Evolutionary conservation across 2,888 invertebrate species (phyloP), one percentile per base, ranked within the genome.

Genomic region (Bimastos eiseni): DNA sequence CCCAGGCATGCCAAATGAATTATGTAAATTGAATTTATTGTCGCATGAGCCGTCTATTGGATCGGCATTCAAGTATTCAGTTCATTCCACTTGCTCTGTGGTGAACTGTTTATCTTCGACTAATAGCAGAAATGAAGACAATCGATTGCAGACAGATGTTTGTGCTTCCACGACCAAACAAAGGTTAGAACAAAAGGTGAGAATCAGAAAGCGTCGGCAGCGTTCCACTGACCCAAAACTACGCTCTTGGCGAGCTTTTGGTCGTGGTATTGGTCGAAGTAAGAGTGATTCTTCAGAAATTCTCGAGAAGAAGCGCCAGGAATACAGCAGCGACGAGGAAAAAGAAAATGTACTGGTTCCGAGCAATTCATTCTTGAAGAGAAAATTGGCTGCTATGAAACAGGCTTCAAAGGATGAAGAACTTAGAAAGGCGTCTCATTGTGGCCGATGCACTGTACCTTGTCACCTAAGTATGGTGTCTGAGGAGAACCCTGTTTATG

Each of bases 211-310:
- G 37, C 86, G n/a, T 34, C 33, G 86, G 0, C 86, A 86, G 36
- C 86, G n/a, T 37, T 86, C 34, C 6, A n/a, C 86, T 24, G 86
- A 86, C 36, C 86, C 86, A 19, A 86, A 86, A 86, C 37, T 86
- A 15, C 86, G 34, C 21, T 11, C 86, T 34, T 34, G 36, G 1
- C 33, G 37, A 36, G 5, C 34, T 13, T 34, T 86, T 86, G 34
- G 86, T 36, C 33, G 30, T 36, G 34, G 36, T 36, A 30, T 86
- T 36, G 86, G 90, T 90, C 83, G 90, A 30, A 90, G 90, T 34
- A 90, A 90, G 17, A 90, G 90, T 33, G 90, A 90, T 84, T 90
- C 90, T 33, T 83, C 84, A 11, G 90, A 84, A 13, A 37, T 90
- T 38, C 33, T 90, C 86, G 86, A 37, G 33, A 86, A 37, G 15